These are phyloP conservation scores for Dasypogon diadema DNA, from an alignment of 2,888 invertebrate species.

Conservation along the genomic window DNA sequence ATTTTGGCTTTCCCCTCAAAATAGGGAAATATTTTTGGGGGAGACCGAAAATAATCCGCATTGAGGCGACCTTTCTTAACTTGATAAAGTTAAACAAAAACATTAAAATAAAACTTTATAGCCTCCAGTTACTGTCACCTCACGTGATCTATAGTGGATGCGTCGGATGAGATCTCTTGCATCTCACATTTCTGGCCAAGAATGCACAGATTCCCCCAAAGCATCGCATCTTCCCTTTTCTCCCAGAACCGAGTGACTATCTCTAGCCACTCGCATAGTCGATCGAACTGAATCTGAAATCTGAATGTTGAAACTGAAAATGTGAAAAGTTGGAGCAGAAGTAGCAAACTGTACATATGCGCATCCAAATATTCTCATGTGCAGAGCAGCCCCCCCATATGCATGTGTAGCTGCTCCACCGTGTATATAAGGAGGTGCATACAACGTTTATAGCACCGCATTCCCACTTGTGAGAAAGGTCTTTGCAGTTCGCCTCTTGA, in stretches of 20 bases:
- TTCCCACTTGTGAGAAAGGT: conserved; percentile 21
- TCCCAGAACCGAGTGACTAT: not conserved
- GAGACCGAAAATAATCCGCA: not conserved
- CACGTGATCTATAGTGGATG: not conserved
- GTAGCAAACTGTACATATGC: not conserved
- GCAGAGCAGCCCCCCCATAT: no score
- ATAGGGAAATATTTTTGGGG: conserved; percentile 15
- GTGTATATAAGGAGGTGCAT: not conserved
- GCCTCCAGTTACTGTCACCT: not conserved
- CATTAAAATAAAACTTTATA: not conserved
- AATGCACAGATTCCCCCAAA: not conserved
- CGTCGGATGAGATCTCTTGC: not conserved
- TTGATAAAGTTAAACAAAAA: not conserved
- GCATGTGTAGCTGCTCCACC: no score
- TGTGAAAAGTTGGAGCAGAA: conserved; percentile 21
- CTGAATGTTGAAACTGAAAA: conserved; percentile 38
- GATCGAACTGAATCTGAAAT: conserved; percentile 29
- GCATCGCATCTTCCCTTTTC: conserved; percentile 9
- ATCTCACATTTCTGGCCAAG: not conserved
- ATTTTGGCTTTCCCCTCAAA: conserved; percentile 35
- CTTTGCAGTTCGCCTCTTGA: conserved; percentile 18
- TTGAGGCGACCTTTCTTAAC: not conserved
- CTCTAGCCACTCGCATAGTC: conserved; percentile 4
- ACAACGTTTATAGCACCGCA: not conserved
- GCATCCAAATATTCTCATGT: conserved; percentile 8